Conservation (phyloP, 2,888 invertebrate genomes). For the Standfussiana lucernea region DNA sequence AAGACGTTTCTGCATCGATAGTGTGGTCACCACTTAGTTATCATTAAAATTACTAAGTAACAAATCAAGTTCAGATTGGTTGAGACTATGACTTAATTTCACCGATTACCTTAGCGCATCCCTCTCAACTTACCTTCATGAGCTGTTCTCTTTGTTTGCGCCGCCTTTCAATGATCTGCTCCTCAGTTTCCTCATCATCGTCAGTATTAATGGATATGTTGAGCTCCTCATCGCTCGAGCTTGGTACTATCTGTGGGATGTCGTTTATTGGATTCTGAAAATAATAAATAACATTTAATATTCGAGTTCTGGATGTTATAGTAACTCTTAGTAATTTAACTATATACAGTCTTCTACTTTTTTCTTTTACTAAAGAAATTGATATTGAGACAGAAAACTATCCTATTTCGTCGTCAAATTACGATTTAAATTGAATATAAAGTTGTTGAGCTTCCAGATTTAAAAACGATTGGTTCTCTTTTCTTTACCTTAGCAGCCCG, state of each 20-base stretch:
- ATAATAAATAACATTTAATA: not conserved
- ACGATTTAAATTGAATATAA: not conserved
- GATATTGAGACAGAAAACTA: not conserved
- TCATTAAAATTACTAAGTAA: not conserved
- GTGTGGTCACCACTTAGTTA: not conserved
- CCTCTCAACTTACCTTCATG: conserved; percentile 91
- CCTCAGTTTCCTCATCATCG: conserved; percentile 97
- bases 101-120: not conserved
- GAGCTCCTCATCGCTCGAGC: conserved; percentile 93
- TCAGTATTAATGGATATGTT: conserved; percentile 94
- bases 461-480: not conserved
- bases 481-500: conserved; percentile 65
- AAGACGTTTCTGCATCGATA: not conserved
- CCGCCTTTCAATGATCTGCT: conserved; percentile 97
- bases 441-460: not conserved
- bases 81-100: not conserved
- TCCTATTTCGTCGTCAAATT: not conserved
- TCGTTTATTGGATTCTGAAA: conserved; percentile 94
- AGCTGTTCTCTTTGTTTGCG: conserved; percentile 97
- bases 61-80: not conserved
- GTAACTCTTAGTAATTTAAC: not conserved
- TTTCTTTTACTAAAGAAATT: not conserved
- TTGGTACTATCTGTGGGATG: conserved; percentile 93
- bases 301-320: not conserved
- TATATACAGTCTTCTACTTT: not conserved